Evolutionary conservation across 2,888 invertebrate species (phyloP), one percentile per base, ranked within the genome.

Genomic region (Lepidonotus clava): DNA sequence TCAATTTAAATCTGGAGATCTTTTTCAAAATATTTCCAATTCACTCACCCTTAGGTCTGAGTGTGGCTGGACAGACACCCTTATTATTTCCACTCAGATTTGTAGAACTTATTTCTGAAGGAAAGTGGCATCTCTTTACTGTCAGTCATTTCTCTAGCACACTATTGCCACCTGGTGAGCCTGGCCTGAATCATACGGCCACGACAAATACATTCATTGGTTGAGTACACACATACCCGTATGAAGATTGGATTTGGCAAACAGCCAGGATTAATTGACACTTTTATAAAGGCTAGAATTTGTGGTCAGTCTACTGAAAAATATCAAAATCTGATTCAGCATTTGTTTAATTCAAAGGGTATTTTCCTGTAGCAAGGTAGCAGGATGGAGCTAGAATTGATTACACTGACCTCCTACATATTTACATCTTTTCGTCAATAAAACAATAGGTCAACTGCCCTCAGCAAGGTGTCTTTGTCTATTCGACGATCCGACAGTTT

Each of bases 191-290:
- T n/a, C 24, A 56, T n/a, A 56, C n/a, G 14, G 56, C n/a, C 66
- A 66, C 32, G 66, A 66, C 66, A 66, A 46, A 46, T 46, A 36
- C 36, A 36, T 36, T 71, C 71, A 28, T 28, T 71, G n/a, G n/a
- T 34, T 71, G 71, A 66, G 71, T 71, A 71, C 71, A 71, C 71
- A 71, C 38, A 34, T 71, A 71, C 71, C 71, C 71, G 71, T 71
- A 71, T 34, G 8, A 38, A 71, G 71, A 71, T 71, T 71, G 71
- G 71, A 71, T 71, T 32, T 5, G 32, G 8, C 8, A 24, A 11
- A 71, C 6, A 66, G 38, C 71, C 71, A 34, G 21, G 71, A 71
- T 34, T 32, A 66, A 66, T 71, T 34, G 71, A 71, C n/a, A 34
- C n/a, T 0, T 1, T 34, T 71, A 32, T n/a, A 36, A 34, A n/a